Evolutionary conservation across 2,113 vertebrate species (phyloP), one percentile per base, ranked within the genome.

Genomic region (Gallinago paraguaiae): DNA sequence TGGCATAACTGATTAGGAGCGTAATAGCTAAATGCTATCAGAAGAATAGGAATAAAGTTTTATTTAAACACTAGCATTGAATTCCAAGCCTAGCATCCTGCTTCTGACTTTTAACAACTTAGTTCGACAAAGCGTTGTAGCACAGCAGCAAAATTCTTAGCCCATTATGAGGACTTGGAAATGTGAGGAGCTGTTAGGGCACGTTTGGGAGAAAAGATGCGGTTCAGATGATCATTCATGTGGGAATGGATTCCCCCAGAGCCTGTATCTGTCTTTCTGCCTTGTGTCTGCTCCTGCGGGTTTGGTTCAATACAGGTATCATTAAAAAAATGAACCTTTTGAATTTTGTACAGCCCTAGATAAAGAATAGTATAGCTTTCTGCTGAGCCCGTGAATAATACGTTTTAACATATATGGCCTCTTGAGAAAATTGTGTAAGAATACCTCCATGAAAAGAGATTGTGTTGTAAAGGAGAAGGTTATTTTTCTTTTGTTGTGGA

Each of bases 151-250:
- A 63, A 61, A 78, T 59, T 79, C 18, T 27, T 30, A 79, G 25
- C 7, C 23, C 0, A 0, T 63, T 69, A 8, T 3, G 37, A 39
- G 31, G 23, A 41, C 46, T 37, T 54, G 31, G 45, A 39, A 25
- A 25, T n/a, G 27, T 53, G 51, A 53, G 63, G 39, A 61, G 7
- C 57, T 68, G 2, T 7, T 87, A 15, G 28, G 24, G 41, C 14
- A 37, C 7, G 13, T 51, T 46, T 85, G 16, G 28, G 7, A 75
- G 18, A 33, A 59, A 75, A 64, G 25, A 15, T 86, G 35, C 1
- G 0, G 17, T 43, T 86, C 5, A 20, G 13, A n/a, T 57, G 12
- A 24, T 6, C 6, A 5, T 56, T 83, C 23, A 30, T 20, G 27
- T 68, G 6, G 31, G 75, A 72, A 5, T 39, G 53, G 14, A 33